Evolutionary conservation across 2,888 invertebrate species (phyloP), one percentile per base, ranked within the genome.

Genomic region (Metellina segmentata): DNA sequence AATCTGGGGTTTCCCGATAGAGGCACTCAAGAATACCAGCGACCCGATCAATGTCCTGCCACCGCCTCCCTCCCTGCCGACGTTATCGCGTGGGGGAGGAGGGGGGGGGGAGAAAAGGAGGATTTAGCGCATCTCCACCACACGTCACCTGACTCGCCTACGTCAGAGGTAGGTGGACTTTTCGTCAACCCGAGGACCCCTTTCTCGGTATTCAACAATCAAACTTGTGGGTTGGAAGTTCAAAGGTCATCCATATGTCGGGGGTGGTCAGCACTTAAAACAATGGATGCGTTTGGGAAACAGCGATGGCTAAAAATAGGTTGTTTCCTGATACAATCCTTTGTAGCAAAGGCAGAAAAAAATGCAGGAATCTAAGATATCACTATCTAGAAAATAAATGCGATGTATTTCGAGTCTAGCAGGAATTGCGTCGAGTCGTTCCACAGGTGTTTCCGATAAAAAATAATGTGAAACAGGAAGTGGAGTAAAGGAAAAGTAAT

Each of bases 41-140:
- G 90, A 90, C 85, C 90, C 90, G 90, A 90, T 90, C 90, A 90
- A 90, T 90, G 85, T 81, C 90, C 85, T 86, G 72, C 90, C 34
- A 34, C 83, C 83, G 74, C 82, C 83, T 61, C 75, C 78, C 71
- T 61, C 78, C 78, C 69, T 61, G 51, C 71, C 82, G 70, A 70
- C 78, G 82, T 82, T 78, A 85, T 90, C 90, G 90, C 85, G 85
- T 82, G 89, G 89, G 89, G n/a, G n/a, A n/a, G n/a, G n/a, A 72
- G 75, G 19, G 51, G 71, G 74, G 83, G 20, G 9, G 11, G 61
- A 74, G 52, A 71, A 70, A 53, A 19, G 72, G 49, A 53, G 77
- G 79, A 85, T 72, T 85, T 85, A 79, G 90, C 90, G 90, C 85
- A 90, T 90, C 90, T 90, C 90, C 90, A 89, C 89, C 61, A 81